Evolutionary conservation across 2,888 invertebrate species (phyloP), one percentile per base, ranked within the genome.

Genomic region (Drosophila prolongata): DNA sequence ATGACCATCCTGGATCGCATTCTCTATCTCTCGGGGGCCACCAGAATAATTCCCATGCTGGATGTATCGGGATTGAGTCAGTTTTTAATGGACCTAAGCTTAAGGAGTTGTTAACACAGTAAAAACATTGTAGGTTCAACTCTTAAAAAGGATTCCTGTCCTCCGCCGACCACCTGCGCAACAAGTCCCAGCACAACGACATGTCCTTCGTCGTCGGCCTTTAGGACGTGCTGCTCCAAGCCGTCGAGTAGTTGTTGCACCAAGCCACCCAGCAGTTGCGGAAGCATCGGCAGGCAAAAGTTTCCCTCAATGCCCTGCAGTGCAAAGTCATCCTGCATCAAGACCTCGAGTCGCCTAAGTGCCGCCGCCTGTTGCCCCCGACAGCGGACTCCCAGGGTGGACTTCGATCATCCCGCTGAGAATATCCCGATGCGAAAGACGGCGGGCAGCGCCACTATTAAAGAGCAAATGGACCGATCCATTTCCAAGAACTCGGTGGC

Each of bases 1-100:
- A 77, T 90, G 59, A 47, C 68, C 4, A 70, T 70, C 1, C 43
- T 91, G 30, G 91, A 91, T 73, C 85, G 84, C 19, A 62, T 89
- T 3, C 75, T 91, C 1, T 83, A 75, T 57, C 75, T 78, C 6
- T 55, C 76, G 35, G 91, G 90, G 0, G 87, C 71, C 3, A 62
- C 57, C 8, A 78, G 69, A 43, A 70, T 83, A 4, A 24, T 19
- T 6, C 76, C 59, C 19, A 24, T 53, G 19, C 16, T 49, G 3
- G 52, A 57, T 14, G 1, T 42, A n/a, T 37, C 30, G 14, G 9
- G 9, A 9, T 19, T 19, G 1, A 46, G 69, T 69, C 3, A 34
- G 62, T 37, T n/a, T 49, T 13, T 10, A 3, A 16, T 3, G 16
- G 42, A 10, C 0, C 14, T 42, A 9, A 16, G 4, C 3, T 9